A percentile compares a stretch with the other conserved stretches of the same genome.
These are phyloP conservation scores for Phalera bucephala DNA, from an alignment of 2,888 invertebrate genomes.

Conservation along the genomic window DNA sequence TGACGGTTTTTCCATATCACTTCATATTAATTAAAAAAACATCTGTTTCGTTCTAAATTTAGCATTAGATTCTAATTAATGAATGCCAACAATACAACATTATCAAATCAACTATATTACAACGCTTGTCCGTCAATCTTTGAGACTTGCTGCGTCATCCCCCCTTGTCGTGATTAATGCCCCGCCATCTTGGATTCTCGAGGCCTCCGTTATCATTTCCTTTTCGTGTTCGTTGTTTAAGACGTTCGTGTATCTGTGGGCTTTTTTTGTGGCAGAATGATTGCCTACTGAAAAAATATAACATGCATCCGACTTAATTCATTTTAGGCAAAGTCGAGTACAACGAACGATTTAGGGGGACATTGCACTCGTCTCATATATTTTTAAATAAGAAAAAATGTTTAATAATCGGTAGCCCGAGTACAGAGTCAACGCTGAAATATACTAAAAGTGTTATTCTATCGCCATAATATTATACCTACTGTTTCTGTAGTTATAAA, in stretches of 20 bases:
- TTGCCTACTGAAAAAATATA: not conserved
- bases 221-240: constrained; percentile 6
- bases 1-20: not conserved
- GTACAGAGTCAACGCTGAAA: no score
- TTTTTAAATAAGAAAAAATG: constrained; percentile 8
- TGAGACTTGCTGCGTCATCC: constrained; percentile 17
- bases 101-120: constrained; percentile 9
- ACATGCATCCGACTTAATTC: not conserved
- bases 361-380: no score
- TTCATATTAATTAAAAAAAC: not conserved
- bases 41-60: not conserved
- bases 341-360: no score
- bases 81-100: constrained; percentile 1
- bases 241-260: constrained; percentile 8
- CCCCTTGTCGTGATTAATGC: constrained; percentile 34
- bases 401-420: no score
- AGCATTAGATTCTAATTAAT: not conserved
- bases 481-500: no score
- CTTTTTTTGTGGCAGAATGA: constrained; percentile 1
- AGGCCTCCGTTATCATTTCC: constrained; percentile 10
- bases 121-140: constrained; percentile 21
- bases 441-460: no score
- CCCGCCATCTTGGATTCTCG: constrained; percentile 30
- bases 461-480: no score
- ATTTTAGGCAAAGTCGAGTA: no score